Conservation (phyloP, 1,140 invertebrate genomes). For the Melitaea cinxia region DNA sequence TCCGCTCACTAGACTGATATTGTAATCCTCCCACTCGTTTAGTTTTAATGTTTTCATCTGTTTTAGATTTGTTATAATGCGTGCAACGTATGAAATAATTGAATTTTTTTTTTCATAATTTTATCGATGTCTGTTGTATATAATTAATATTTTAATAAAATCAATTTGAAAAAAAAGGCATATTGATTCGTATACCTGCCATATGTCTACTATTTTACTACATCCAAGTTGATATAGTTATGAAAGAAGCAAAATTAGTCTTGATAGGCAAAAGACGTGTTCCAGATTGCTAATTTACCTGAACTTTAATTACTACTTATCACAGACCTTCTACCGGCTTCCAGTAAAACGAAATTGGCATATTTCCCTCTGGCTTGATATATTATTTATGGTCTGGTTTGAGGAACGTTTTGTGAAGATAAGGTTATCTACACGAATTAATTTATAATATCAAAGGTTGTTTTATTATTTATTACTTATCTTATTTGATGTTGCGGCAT, state of each 20-base stretch:
- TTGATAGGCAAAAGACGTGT: conserved; percentile 2
- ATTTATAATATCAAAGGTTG: neutral
- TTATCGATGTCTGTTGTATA: no score
- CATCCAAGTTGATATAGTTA: no score
- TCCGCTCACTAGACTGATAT: neutral
- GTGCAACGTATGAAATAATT: neutral
- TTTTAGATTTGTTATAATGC: neutral
- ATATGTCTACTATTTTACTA: no score
- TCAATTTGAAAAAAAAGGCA: no score
- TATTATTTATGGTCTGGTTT: conserved; percentile 4
- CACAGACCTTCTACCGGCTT: neutral
- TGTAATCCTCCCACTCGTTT: conserved; percentile 6
- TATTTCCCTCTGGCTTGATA: conserved; percentile 1
- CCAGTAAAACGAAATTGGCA: conserved; percentile 12
- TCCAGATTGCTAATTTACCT: conserved; percentile 12
- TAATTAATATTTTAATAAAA: no score
- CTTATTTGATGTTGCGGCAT: neutral
- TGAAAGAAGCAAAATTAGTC: neutral
- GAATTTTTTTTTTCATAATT: no score
- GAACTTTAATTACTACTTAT: conserved; percentile 14
- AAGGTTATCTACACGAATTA: neutral
- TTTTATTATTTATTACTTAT: neutral
- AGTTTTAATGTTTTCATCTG: neutral
- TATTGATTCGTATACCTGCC: no score
- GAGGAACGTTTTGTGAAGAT: neutral